Evolutionary conservation across 1,140 invertebrate species (phyloP), one percentile per base, ranked within the genome.

Genomic region (Achatina immaculata): DNA sequence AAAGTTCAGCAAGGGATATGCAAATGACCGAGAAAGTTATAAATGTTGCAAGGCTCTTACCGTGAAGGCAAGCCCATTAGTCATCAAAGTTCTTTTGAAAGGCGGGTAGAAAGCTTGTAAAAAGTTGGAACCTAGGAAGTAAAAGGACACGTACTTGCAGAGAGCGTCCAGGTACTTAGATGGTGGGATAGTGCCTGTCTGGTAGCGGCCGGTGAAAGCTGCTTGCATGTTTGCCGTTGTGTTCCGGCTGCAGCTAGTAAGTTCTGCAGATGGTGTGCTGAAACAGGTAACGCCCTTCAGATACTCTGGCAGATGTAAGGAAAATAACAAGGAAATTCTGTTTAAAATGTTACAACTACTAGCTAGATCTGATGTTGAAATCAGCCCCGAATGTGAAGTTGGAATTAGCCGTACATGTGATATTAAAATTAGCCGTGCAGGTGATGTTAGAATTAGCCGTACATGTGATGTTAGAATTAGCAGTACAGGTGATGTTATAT

Each of bases 211-310:
- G 6, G 66, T 45, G 51, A 77, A 55, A 1, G 81, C 82, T 24
- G 77, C n/a, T n/a, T 42, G n/a, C 71, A 81, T 81, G 36, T 51
- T 45, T 28, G 68, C 40, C n/a, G 24, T 62, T 16, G 68, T 65
- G 21, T 75, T 48, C 43, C 72, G 73, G 31, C 38, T 28, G 51
- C 82, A 83, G 55, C 66, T 45, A 3, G 71, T 42, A 0, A 81
- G 31, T 3, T n/a, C 55, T 4, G 45, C 24, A 36, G 78, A 28
- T 0, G 65, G 66, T 1, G 45, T 75, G 19, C 0, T 45, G 65
- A 83, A 83, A 31, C 82, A 83, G 16, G 38, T 7, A 0, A 80
- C 34, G n/a, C 65, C 73, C 38, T 81, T 38, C 7, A 81, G 40
- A 34, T 81, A 83, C 21, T 55, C 82, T 83, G 66, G 43, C 38